Evolutionary conservation across 2,113 vertebrate genomes (phyloP), one percentile per base, ranked within the genome.

Genomic region (Diadophis punctatus): DNA sequence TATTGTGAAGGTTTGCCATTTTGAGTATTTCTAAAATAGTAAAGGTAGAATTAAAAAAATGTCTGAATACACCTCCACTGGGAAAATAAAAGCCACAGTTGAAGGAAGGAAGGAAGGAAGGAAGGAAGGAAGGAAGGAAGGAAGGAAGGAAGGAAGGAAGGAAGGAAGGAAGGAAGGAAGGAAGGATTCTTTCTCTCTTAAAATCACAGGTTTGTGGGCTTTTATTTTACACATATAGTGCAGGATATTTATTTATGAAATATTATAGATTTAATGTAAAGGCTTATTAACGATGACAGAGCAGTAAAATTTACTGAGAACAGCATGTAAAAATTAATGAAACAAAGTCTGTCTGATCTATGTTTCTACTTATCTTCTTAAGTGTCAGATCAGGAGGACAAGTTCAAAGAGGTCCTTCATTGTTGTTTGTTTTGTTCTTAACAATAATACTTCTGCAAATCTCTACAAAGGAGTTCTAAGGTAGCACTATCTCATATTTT

Each of bases 401-500:
- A 51, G 27, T 43, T 58, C 85, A 91, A 12, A 91, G 8, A 63
- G 10, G n/a, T 43, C 22, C 91, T 80, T 89, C 93, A 91, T 74
- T 80, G n/a, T 22, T 0, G 0, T 46, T n/a, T 49, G 0, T 0
- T 3, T 95, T 94, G 58, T 93, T 18, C 51, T 80, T 93, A 0
- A 43, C 52, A 51, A 87, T 92, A 85, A 91, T 80, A 20, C 34
- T 80, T 9, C 51, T 91, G 63, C 90, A 0, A 43, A 94, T 93
- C 95, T 51, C 80, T 89, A 48, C 8, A 86, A 46, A 56, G 90
- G 22, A 90, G 87, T 86, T 92, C 93, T 92, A 0, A 49, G 22
- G 88, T 23, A 1, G 93, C 92, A 80, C 74, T 80, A 80, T 43
- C 74, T 80, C 74, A 80, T 80, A 95, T 74, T 93, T 94, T 92